These are phyloP conservation scores for Condylostylus longicornis DNA, from an alignment of 1,140 invertebrate species.

Conservation along the genomic window DNA sequence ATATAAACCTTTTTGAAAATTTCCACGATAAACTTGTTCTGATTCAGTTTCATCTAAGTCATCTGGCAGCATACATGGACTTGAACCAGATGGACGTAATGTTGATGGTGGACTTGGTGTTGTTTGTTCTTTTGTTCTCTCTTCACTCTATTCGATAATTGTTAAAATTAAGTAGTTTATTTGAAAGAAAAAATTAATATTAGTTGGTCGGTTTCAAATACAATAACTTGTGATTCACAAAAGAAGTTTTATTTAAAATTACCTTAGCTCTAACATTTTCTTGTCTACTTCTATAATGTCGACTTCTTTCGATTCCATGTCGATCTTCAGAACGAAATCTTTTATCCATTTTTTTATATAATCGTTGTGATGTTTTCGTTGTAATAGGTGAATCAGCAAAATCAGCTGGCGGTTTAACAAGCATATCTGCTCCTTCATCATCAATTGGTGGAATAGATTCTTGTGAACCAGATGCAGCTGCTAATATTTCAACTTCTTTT, in stretches of 20 bases:
- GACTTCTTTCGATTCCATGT: constrained; percentile 40
- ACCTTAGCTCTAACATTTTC: constrained; percentile 57
- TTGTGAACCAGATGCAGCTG: constrained; percentile 32
- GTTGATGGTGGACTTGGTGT: constrained; percentile 48
- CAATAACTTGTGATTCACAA: too few species aligned
- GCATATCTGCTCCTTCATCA: constrained; percentile 44
- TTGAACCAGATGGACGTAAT: constrained; percentile 47
- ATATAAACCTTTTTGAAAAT: constrained; percentile 55
- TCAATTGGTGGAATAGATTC: constrained; percentile 25
- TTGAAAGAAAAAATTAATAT: too few species aligned
- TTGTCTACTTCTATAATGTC: constrained; percentile 47
- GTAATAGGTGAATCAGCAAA: constrained; percentile 70
- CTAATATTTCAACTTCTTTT: constrained; percentile 50
- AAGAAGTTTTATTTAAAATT: too few species aligned
- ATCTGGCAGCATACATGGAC: constrained; percentile 46
- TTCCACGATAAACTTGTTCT: constrained; percentile 50
- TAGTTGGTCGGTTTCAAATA: too few species aligned
- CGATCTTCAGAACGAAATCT: constrained; percentile 68
- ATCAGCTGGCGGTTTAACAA: constrained; percentile 70
- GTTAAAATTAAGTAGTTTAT: not conserved
- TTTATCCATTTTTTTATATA: constrained; percentile 70
- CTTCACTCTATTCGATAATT: constrained; percentile 45
- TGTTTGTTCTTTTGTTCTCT: constrained; percentile 51
- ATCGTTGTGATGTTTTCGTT: constrained; percentile 34
- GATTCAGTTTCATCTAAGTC: constrained; percentile 48